Percentiles rank a stretch among this genome's conserved stretches.
These are phyloP conservation scores for Dinoponera quadriceps DNA, from an alignment of 1,140 invertebrate genomes.

Conservation along the genomic window DNA sequence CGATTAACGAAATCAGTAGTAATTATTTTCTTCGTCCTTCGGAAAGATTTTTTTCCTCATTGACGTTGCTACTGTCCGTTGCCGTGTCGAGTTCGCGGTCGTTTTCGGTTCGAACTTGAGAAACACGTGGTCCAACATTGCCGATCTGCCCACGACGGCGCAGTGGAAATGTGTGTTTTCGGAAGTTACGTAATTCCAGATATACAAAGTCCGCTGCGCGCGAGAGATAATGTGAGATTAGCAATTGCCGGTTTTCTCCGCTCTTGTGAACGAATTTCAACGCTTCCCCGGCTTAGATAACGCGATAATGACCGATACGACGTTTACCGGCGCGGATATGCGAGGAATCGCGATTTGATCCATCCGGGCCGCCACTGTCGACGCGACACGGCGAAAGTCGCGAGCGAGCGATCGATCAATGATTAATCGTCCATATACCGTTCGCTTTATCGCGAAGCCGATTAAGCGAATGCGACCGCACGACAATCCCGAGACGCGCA, in stretches of 20 bases:
- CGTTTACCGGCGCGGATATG: background rate
- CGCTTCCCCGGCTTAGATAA: background rate
- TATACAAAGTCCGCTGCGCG: background rate
- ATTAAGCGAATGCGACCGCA: background rate
- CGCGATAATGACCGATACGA: background rate
- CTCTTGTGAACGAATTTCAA: background rate
- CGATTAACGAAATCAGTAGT: too few species aligned
- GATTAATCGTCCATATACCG: background rate
- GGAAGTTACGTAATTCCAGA: background rate
- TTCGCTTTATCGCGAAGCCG: background rate
- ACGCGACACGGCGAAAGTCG: background rate
- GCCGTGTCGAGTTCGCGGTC: too few species aligned
- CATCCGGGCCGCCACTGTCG: background rate
- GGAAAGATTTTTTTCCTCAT: too few species aligned
- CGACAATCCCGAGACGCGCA: background rate
- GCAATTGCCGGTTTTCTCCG: background rate
- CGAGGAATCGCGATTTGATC: background rate
- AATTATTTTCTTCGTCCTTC: too few species aligned
- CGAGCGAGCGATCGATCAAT: constrained; percentile 1
- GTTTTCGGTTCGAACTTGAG: too few species aligned
- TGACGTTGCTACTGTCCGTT: too few species aligned
- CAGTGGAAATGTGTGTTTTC: too few species aligned
- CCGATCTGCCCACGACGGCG: too few species aligned
- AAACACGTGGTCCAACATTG: too few species aligned
- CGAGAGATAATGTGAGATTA: background rate